Evolutionary conservation across 2,888 invertebrate genomes (phyloP), one percentile per base, ranked within the genome.

Genomic region (Caenorhabditis sp.): DNA sequence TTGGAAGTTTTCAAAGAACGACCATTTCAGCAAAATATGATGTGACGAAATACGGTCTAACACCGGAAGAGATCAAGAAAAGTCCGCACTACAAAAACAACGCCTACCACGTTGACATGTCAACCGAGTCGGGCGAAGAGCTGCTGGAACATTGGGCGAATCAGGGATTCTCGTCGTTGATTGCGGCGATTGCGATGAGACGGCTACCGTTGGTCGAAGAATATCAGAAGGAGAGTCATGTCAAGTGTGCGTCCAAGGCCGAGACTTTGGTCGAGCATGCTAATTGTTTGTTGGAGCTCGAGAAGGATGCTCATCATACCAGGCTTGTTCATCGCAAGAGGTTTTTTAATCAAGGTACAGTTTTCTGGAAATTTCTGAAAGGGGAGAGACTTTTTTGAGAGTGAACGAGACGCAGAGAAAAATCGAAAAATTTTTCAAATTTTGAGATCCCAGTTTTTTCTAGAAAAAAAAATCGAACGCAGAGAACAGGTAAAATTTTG

Each of bases 191-290:
- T 43, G 69, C 76, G 1, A 76, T 62, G 14, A 66, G 68, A 60
- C 64, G 70, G 68, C 21, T 73, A 8, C n/a, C 62, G 5, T 55
- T 68, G 0, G 65, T 73, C 1, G 73, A 73, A 43, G 54, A 68
- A 31, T 69, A 69, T 36, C 62, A 74, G 1, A 57, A 57, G 21
- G 8, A 19, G 10, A 31, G 37, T 3, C 74, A 74, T 58, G 62
- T 62, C n/a, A 66, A 76, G 21, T 81, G 81, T 62, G 69, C 78
- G 2, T 67, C 67, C 0, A 49, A 70, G 8, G 80, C 81, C 1
- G 65, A 67, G 5, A 67, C 67, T 0, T 63, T 81, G 8, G 65
- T 69, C 10, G 66, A 70, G 55, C 81, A 81, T 31, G 80, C 81
- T 10, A 68, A 69, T 31, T 81, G 81, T 55, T 50, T 81, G 21